A percentile compares a stretch with the other conserved stretches of the same genome.
Conservation (phyloP, 2,888 invertebrate species). For the Troides aeacus region DNA sequence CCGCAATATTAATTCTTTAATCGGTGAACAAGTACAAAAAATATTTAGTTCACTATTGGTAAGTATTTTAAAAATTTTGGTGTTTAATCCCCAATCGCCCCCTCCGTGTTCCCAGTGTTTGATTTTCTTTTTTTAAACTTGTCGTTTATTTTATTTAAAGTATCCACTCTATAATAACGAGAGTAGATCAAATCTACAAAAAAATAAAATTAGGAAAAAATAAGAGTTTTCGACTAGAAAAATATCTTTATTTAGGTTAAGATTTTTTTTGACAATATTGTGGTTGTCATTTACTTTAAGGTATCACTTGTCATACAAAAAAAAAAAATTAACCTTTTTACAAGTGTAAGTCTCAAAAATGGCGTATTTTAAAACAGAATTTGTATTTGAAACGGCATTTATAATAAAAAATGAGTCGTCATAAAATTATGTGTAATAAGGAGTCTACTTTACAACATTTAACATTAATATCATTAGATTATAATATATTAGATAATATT, state of each 20-base stretch:
- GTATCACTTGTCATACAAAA: constrained; percentile 42
- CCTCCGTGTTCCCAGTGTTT: constrained; percentile 47
- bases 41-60: constrained; percentile 53
- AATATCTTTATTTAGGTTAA: constrained; percentile 57
- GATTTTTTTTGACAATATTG: constrained; percentile 48
- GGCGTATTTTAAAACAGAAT: constrained; percentile 42
- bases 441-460: constrained; percentile 39
- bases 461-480: constrained; percentile 37
- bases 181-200: constrained; percentile 73
- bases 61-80: constrained; percentile 51
- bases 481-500: constrained; percentile 38
- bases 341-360: constrained; percentile 70
- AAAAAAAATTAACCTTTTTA: constrained; percentile 38
- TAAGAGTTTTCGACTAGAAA: constrained; percentile 43
- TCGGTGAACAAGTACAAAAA: constrained; percentile 66
- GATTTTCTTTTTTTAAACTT: constrained; percentile 49
- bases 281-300: constrained; percentile 44
- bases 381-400: constrained; percentile 45
- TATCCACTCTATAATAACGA: constrained; percentile 34
- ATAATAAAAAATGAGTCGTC: constrained; percentile 39
- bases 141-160: constrained; percentile 47
- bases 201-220: constrained; percentile 25
- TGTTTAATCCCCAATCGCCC: constrained; percentile 31
- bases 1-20: constrained; percentile 21
- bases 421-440: constrained; percentile 36